These are phyloP conservation scores for Prunella fulvescens DNA, from an alignment of 2,113 vertebrate genomes.

Conservation along the genomic window DNA sequence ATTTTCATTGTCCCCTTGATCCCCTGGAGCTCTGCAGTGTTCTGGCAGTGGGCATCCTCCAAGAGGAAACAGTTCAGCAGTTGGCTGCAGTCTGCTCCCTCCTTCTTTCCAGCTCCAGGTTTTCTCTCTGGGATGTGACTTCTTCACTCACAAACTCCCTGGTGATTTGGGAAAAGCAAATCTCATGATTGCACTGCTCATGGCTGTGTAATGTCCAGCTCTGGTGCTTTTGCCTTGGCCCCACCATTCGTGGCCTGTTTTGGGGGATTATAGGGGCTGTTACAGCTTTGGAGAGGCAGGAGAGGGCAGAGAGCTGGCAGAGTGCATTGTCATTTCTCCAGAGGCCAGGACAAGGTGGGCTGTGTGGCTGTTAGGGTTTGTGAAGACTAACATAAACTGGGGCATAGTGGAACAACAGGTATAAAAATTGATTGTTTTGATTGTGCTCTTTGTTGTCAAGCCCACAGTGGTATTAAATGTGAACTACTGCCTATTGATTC, in stretches of 20 bases:
- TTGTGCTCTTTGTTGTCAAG: slow-evolving; percentile 5
- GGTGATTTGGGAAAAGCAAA: background rate
- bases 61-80: background rate
- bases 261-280: background rate
- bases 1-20: background rate
- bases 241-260: rapidly evolving
- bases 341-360: background rate
- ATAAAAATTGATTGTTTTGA: slow-evolving; percentile 44
- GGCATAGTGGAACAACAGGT: background rate
- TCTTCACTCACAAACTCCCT: background rate
- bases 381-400: background rate
- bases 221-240: background rate
- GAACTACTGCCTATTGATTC: slow-evolving; percentile 14
- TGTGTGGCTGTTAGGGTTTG: background rate
- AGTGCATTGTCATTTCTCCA: background rate
- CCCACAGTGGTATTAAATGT: background rate
- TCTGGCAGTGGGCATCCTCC: background rate
- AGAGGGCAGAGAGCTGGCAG: background rate
- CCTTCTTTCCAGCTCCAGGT: background rate
- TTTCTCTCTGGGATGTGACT: background rate
- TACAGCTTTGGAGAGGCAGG: background rate
- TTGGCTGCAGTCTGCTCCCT: background rate
- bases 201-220: background rate
- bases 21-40: background rate
- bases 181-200: rapidly evolving